phyloP scores from a whole-genome alignment of 2,888 invertebrate genomes.

The Mythimna loreyi region DNA sequence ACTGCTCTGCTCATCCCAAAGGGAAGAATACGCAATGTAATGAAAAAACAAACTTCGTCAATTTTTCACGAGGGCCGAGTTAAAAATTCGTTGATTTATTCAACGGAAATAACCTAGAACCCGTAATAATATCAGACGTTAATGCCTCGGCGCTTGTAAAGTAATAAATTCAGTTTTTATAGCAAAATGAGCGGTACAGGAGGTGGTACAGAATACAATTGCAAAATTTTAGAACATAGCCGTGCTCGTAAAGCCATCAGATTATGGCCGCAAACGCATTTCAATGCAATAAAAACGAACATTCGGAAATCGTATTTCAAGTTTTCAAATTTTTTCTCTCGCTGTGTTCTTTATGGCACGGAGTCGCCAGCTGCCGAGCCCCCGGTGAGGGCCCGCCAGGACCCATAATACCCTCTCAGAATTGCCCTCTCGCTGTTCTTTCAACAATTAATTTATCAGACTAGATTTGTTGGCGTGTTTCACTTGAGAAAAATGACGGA shows the following conservation, averaged over 20 bases:
- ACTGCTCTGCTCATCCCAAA: conserved; percentile 62
- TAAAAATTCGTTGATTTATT: conserved; percentile 69
- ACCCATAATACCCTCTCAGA: conserved; percentile 66
- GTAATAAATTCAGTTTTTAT: conserved; percentile 70
- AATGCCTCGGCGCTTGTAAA: conserved; percentile 67
- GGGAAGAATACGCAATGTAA: conserved; percentile 60
- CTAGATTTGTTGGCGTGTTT: conserved; percentile 52
- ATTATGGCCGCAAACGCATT: conserved; percentile 83
- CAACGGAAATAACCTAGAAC: conserved; percentile 65
- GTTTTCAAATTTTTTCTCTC: conserved; percentile 76
- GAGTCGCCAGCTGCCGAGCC: conserved; percentile 72
- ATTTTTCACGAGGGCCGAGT: conserved; percentile 60
- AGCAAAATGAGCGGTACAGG: conserved; percentile 64
- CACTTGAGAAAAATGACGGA: conserved; percentile 49
- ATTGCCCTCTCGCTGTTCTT: conserved; percentile 68
- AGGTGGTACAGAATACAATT: conserved; percentile 72
- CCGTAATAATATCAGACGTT: conserved; percentile 66
- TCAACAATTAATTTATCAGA: conserved; percentile 64
- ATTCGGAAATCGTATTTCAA: conserved; percentile 81
- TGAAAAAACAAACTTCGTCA: conserved; percentile 65
- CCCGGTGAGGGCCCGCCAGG: conserved; percentile 67
- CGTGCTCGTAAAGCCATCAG: conserved; percentile 81
- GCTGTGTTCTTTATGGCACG: conserved; percentile 61
- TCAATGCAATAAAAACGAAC: conserved; percentile 80
- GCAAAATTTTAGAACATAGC: conserved; percentile 77